These are phyloP conservation scores for Macrotrachela quadricornifera DNA, from an alignment of 1,140 invertebrate species.

Conservation along the genomic window DNA sequence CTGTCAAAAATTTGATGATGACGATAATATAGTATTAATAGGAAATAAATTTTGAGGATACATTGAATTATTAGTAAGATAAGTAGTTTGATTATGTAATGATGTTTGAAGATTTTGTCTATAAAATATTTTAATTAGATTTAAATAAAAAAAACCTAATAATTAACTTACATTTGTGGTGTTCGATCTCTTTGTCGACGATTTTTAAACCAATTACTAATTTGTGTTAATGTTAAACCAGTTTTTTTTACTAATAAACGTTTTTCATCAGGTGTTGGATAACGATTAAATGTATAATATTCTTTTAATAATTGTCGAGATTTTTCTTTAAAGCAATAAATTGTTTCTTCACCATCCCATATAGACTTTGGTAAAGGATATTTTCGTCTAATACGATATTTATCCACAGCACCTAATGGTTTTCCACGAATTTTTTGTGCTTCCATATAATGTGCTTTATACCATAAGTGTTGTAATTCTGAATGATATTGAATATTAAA, in stretches of 20 bases:
- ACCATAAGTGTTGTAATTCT: slow-evolving; percentile 61
- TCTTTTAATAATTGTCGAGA: slow-evolving; percentile 68
- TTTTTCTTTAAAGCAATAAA: slow-evolving; percentile 68
- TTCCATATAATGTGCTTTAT: slow-evolving; percentile 53
- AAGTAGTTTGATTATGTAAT: no score
- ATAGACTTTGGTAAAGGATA: slow-evolving; percentile 87
- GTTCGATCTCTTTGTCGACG: slow-evolving; percentile 74
- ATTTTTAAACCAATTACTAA: slow-evolving; percentile 84
- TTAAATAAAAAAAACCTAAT: no score
- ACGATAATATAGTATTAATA: no score
- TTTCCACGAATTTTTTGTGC: slow-evolving; percentile 77
- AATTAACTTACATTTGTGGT: no score
- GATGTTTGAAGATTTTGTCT: no score
- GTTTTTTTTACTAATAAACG: slow-evolving; percentile 80
- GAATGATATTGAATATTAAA: slow-evolving; percentile 87
- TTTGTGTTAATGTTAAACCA: slow-evolving; percentile 83
- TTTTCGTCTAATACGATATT: slow-evolving; percentile 84
- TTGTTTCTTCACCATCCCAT: slow-evolving; percentile 96
- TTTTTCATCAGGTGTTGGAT: slow-evolving; percentile 78
- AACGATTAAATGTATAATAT: slow-evolving; percentile 62
- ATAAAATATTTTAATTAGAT: no score
- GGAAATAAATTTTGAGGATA: no score
- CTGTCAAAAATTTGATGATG: no score
- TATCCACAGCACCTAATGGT: slow-evolving; percentile 68
- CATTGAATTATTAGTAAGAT: no score